Evolutionary conservation across 2,113 vertebrate genomes (phyloP), one percentile per base, ranked within the genome.

Genomic region (Neodontobutis hainanensis): DNA sequence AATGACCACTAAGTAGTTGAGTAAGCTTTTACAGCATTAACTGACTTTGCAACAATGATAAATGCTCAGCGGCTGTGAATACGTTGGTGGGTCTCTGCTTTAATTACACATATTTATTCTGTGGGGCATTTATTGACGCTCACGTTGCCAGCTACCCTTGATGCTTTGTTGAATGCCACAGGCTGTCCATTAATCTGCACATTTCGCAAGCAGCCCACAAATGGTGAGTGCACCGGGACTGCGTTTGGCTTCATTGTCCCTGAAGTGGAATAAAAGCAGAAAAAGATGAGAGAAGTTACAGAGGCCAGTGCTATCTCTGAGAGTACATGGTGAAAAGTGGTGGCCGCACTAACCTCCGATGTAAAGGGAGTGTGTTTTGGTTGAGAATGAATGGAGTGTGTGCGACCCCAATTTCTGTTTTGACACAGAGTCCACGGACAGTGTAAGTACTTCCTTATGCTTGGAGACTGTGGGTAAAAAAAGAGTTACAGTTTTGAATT

Each of bases 141-240:
- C 71, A 96, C 90, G 43, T 32, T 77, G 2, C 92, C 94, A 0
- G 86, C 83, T 42, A 92, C 80, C 34, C 85, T 88, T 42, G 77
- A 57, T 1, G 86, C 70, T 10, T 85, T 86, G 7, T 88, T 78
- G 62, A 87, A 67, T 49, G 82, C 86, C 49, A 94, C n/a, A 3
- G 61, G 73, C 49, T 74, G 80, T 61, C 88, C 82, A 55, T 96
- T 92, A 71, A 96, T 36, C 12, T 34, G 78, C 68, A 96, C 58
- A 6, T 92, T 91, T 78, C 58, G 77, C 61, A 96, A 77, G 61
- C 94, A 96, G 84, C 94, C 95, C 32, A 85, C 64, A 77, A 92
- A 96, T 0, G 92, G 85, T 3, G 83, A 88, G 61, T 81, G 76
- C 34, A 92, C 86, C 0, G 93, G 87, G 19, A 86, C 82, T 55